Evolutionary conservation across 2,113 vertebrate species (phyloP).

Genomic region (Desmodus rotundus): DNA sequence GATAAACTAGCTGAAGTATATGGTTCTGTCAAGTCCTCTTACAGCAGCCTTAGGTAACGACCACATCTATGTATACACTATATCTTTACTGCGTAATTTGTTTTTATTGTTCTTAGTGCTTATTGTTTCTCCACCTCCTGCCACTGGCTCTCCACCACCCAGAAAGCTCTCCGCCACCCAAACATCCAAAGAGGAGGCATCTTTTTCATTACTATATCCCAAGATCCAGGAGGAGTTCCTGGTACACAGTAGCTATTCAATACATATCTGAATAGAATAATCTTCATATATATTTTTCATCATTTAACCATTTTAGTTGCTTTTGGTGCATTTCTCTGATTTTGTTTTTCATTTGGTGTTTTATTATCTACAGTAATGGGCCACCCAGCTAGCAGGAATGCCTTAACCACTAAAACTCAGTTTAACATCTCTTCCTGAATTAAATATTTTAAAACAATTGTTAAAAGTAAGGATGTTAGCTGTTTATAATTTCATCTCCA

Average conservation of each 20-base stretch:
- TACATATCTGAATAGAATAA: background rate
- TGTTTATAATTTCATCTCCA: slow-evolving; percentile 1
- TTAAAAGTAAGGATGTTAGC: slow-evolving; percentile 20
- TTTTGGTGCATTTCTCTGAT: background rate
- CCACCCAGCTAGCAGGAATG: background rate
- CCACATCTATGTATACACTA: background rate
- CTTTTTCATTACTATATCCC: background rate
- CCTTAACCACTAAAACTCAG: slow-evolving; percentile 15
- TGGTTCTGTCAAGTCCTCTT: background rate
- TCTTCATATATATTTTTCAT: background rate
- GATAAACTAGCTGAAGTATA: background rate
- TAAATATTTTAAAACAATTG: slow-evolving; percentile 30
- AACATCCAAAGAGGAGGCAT: background rate
- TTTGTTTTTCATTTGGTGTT: background rate
- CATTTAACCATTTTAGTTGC: background rate
- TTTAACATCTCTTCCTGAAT: slow-evolving; percentile 10
- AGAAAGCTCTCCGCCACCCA: background rate
- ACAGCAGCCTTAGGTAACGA: background rate
- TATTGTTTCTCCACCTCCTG: background rate
- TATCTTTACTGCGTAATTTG: background rate
- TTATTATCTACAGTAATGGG: background rate
- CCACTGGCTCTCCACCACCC: background rate
- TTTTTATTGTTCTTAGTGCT: background rate
- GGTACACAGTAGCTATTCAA: background rate
- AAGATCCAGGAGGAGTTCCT: background rate